Evolutionary conservation across 2,797 vertebrate species (phyloP).

Genomic region (Pantherophis vulpinus): DNA sequence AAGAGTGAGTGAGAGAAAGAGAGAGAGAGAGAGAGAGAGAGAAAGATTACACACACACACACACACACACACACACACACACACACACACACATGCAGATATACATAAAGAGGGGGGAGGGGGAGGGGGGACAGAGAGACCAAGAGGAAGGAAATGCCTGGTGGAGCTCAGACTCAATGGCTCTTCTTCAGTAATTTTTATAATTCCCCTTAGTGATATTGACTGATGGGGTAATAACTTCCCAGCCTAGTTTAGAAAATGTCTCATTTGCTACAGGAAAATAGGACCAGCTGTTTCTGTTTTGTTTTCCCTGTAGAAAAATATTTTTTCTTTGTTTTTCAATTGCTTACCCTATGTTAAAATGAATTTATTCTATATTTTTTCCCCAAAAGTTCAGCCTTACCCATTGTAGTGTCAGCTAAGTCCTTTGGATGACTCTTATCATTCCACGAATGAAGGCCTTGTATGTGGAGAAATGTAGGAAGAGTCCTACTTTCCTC

Average conservation of each 20-base stretch:
- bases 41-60: too few species aligned
- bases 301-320: not conserved
- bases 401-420: not conserved
- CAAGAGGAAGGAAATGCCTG: not conserved
- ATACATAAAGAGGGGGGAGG: fast-evolving
- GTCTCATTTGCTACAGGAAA: not conserved
- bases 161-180: not conserved
- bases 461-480: too few species aligned
- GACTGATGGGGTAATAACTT: not conserved
- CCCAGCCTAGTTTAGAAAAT: not conserved
- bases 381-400: not conserved
- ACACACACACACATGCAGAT: too few species aligned
- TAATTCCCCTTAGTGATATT: not conserved
- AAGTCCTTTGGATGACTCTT: not conserved
- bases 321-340: not conserved
- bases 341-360: not conserved
- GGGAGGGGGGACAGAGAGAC: not conserved
- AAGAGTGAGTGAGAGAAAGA: too few species aligned
- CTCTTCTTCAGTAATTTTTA: not conserved
- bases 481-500: too few species aligned
- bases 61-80: too few species aligned
- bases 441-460: not conserved
- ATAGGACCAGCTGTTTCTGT: not conserved
- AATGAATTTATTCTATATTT: not conserved
- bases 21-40: too few species aligned